phyloP scores from a whole-genome alignment of 2,797 vertebrate genomes.

The Caiman crocodilus region DNA sequence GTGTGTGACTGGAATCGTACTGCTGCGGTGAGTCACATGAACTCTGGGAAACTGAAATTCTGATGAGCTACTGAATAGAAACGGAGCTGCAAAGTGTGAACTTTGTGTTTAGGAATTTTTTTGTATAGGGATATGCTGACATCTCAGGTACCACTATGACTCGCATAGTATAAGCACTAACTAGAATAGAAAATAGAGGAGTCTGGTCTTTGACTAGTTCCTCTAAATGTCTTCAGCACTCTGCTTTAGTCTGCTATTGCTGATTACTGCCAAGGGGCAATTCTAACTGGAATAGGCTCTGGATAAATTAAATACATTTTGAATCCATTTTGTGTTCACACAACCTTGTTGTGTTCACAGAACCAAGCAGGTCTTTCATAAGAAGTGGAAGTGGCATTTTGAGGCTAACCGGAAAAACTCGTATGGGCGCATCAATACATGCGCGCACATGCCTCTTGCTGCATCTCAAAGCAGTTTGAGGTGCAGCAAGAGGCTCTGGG shows the following conservation, averaged over 20 bases:
- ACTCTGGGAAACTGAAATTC: neutral
- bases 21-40: neutral
- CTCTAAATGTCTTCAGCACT: too few species aligned
- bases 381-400: neutral
- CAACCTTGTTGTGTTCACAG: neutral
- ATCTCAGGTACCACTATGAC: neutral
- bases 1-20: neutral
- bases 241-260: neutral
- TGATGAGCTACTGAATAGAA: neutral
- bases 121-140: neutral
- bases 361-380: neutral
- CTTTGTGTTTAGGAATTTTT: neutral
- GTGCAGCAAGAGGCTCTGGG: too few species aligned
- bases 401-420: neutral
- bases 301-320: neutral
- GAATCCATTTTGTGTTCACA: neutral
- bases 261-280: neutral
- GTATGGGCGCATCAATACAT: too few species aligned
- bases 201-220: too few species aligned
- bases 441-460: too few species aligned
- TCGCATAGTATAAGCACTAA: neutral
- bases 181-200: neutral
- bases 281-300: neutral
- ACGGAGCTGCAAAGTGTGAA: neutral
- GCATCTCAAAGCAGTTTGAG: too few species aligned